phyloP scores from a whole-genome alignment of 2,113 vertebrate genomes.

The Poeciliopsis retropinna region DNA sequence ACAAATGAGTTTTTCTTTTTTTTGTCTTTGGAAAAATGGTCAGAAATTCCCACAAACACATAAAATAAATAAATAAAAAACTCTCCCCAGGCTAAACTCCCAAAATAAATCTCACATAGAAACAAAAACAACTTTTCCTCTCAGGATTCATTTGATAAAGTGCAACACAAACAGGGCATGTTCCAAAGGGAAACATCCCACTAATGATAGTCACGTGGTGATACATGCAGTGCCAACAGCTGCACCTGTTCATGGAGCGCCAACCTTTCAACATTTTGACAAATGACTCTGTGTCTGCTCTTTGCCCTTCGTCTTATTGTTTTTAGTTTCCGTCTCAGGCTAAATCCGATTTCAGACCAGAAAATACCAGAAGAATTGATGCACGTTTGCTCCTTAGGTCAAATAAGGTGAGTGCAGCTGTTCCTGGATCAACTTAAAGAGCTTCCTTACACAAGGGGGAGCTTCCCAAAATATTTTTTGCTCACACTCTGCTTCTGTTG shows the following conservation, averaged over 20 bases:
- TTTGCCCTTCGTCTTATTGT: conserved; percentile 16
- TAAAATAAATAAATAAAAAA: not conserved
- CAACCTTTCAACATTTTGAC: conserved; percentile 45
- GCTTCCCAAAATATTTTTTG: conserved; percentile 40
- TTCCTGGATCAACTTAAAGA: conserved; percentile 48
- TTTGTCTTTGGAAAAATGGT: not conserved
- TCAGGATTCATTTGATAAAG: conserved; percentile 1
- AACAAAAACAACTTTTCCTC: not conserved
- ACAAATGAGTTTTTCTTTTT: not conserved
- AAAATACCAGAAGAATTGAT: conserved; percentile 32
- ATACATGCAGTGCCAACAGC: conserved; percentile 58
- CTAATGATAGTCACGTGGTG: conserved; percentile 36
- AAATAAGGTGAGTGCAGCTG: conserved; percentile 64
- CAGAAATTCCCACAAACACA: not conserved
- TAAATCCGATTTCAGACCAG: conserved; percentile 45
- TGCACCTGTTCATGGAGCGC: conserved; percentile 50
- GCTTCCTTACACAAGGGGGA: conserved; percentile 13
- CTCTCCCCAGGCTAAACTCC: too few relatives aligned
- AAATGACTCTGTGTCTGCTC: conserved; percentile 19
- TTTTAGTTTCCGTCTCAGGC: conserved; percentile 31
- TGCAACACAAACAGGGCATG: not conserved
- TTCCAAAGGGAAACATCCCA: conserved; percentile 22
- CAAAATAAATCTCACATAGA: not conserved
- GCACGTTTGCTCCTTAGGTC: conserved; percentile 34
- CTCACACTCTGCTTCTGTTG: conserved; percentile 8